Conservation (phyloP, 2,888 invertebrate species). For the Polyommatus icarus region DNA sequence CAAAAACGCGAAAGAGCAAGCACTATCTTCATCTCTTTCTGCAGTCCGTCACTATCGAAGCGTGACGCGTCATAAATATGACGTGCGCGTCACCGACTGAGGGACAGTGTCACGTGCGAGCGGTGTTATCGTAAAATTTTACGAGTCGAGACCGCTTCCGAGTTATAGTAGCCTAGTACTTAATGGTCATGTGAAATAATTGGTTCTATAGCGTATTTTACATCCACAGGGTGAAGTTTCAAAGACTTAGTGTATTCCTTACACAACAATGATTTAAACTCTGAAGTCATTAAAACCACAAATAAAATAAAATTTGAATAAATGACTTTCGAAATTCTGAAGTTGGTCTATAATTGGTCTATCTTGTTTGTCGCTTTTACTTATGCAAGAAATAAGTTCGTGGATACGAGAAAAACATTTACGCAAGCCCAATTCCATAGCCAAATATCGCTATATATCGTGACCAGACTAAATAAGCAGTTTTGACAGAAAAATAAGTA, state of each 20-base stretch:
- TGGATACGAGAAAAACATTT: too few relatives aligned
- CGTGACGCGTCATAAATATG: conserved; percentile 15
- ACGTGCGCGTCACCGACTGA: conserved; percentile 33
- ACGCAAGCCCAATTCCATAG: too few relatives aligned
- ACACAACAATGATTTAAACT: neutral
- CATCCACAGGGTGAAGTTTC: neutral
- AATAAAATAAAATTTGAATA: too few relatives aligned
- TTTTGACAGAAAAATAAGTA: too few relatives aligned
- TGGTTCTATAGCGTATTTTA: neutral
- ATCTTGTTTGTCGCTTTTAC: too few relatives aligned
- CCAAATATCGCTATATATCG: too few relatives aligned
- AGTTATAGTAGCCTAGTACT: conserved; percentile 49
- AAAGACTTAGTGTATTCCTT: neutral
- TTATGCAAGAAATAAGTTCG: too few relatives aligned
- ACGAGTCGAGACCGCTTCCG: conserved; percentile 69
- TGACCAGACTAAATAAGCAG: too few relatives aligned
- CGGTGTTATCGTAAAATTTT: conserved; percentile 69
- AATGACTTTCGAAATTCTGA: too few relatives aligned
- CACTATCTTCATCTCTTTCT: neutral
- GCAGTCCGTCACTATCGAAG: conserved; percentile 21
- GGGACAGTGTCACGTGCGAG: conserved; percentile 39
- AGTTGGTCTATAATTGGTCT: too few relatives aligned
- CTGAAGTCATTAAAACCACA: neutral
- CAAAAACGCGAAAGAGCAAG: neutral
- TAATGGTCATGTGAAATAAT: conserved; percentile 51